Conservation (phyloP, 2,113 vertebrate genomes). For the Theristicus caerulescens region DNA sequence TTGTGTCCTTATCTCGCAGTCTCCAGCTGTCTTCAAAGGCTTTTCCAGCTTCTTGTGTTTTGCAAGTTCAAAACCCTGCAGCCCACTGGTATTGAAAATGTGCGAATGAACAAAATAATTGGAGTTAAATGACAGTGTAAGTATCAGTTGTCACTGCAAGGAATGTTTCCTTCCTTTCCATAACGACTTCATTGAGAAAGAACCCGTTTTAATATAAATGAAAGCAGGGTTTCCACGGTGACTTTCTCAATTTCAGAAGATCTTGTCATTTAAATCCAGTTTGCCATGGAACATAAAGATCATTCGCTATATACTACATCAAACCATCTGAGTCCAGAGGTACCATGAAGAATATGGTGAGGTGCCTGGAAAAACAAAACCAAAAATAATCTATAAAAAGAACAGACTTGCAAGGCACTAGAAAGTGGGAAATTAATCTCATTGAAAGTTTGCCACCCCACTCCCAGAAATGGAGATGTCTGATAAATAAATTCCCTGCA, state of each 20-base stretch:
- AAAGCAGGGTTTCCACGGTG: background rate
- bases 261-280: conserved; percentile 42
- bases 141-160: background rate
- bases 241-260: background rate
- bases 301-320: background rate
- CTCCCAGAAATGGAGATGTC: background rate
- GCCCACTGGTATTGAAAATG: background rate
- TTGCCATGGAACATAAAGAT: conserved; percentile 11
- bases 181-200: background rate
- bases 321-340: background rate
- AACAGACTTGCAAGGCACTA: background rate
- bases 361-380: background rate
- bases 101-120: background rate
- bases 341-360: background rate
- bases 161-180: background rate
- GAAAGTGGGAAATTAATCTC: background rate
- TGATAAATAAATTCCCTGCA: background rate
- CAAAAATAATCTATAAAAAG: background rate
- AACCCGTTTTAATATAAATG: background rate
- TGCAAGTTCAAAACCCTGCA: background rate
- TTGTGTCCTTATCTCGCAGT: background rate
- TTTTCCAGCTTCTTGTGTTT: background rate
- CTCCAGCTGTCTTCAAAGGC: background rate
- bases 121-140: background rate
- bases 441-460: background rate